A percentile compares a stretch with the other conserved stretches of the same genome.
phyloP scores from a whole-genome alignment of 2,888 invertebrate species.

The Platynereis dumerilii region DNA sequence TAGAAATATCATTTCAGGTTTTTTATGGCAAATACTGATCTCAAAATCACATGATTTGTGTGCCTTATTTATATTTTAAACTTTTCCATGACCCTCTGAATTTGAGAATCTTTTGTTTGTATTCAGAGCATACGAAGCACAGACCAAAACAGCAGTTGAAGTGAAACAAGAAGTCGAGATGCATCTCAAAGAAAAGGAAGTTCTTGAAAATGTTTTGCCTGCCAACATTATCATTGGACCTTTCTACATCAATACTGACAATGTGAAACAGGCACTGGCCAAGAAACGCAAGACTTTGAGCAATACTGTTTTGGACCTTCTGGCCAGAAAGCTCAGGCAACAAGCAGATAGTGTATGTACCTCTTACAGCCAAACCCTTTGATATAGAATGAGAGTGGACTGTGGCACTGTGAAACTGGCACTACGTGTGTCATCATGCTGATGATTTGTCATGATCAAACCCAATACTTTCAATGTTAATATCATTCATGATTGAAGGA shows the following conservation, averaged over 20 bases:
- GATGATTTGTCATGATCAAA: too few species aligned
- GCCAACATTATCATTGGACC: conserved; percentile 79
- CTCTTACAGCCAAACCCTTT: background rate
- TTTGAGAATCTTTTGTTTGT: too few species aligned
- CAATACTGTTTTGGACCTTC: conserved; percentile 74
- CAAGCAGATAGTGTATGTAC: conserved; percentile 71
- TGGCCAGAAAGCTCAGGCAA: conserved; percentile 73
- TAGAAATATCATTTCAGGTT: too few species aligned
- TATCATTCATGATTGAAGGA: too few species aligned
- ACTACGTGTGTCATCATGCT: too few species aligned
- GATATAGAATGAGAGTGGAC: too few species aligned
- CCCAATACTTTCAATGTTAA: too few species aligned
- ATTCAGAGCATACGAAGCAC: conserved; percentile 66
- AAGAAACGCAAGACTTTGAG: conserved; percentile 76
- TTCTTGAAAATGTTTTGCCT: conserved; percentile 75
- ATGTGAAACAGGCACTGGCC: conserved; percentile 73
- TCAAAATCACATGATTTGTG: too few species aligned
- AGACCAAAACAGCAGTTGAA: conserved; percentile 73
- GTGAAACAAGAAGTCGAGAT: conserved; percentile 76
- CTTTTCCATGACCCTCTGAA: too few species aligned
- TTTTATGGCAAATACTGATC: too few species aligned
- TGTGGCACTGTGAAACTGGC: too few species aligned
- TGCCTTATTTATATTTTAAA: too few species aligned
- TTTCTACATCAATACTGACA: conserved; percentile 74
- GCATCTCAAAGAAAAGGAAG: conserved; percentile 72